A percentile compares a stretch with the other conserved stretches of the same genome.
Conservation (phyloP, 2,113 vertebrate species). For the Strigops habroptila region DNA sequence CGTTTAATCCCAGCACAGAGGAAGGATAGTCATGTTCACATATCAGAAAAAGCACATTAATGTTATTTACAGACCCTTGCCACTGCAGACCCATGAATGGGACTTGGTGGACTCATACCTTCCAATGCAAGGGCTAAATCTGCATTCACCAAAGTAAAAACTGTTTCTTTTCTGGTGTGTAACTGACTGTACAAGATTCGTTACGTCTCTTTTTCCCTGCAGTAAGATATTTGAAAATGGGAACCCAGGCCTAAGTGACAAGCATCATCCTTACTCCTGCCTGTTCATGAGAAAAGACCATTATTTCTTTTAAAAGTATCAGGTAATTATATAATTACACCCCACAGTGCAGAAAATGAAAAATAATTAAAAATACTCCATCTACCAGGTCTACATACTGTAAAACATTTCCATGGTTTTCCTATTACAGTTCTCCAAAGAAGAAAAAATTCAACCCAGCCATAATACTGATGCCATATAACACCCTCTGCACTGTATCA, state of each 20-base stretch:
- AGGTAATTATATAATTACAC: background rate
- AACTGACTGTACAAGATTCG: too few relatives aligned
- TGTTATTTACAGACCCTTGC: background rate
- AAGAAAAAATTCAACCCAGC: background rate
- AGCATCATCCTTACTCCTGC: background rate
- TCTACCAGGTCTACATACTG: background rate
- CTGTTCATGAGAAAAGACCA: background rate
- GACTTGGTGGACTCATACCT: background rate
- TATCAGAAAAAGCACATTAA: background rate
- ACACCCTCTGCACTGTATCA: too few relatives aligned
- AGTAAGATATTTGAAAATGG: background rate
- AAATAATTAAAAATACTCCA: background rate
- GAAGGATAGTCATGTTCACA: background rate
- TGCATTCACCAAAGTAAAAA: fast-evolving
- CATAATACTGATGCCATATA: background rate
- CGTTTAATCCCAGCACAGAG: background rate
- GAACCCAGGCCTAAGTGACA: background rate
- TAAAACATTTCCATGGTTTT: background rate
- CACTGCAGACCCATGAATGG: background rate
- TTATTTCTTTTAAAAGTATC: background rate
- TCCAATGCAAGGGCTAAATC: background rate
- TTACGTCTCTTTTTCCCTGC: background rate
- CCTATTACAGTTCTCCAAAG: background rate
- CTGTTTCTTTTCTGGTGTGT: background rate
- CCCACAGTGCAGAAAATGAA: background rate